A percentile compares a stretch with the other conserved stretches of the same genome.
Conservation (phyloP, 2,113 vertebrate species). For the Poicephalus meyeri region DNA sequence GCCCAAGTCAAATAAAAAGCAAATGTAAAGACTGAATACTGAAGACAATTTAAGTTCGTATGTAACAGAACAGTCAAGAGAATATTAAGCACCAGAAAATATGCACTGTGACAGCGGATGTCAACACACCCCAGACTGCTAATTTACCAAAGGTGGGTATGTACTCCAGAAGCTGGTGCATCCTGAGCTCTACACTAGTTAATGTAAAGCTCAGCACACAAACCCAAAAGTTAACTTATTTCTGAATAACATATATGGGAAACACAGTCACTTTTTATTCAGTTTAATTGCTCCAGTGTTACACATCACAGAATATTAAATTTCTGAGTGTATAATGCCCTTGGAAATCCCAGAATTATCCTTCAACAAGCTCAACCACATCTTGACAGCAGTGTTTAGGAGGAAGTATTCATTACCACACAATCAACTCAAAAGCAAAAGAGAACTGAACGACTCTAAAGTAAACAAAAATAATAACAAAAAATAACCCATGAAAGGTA, state of each 20-base stretch:
- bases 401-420: background rate
- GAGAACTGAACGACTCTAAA: background rate
- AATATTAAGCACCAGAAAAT: background rate
- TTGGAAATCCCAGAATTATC: background rate
- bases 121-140: background rate
- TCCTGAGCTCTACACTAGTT: background rate
- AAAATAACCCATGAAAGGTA: background rate
- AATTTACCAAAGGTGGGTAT: background rate
- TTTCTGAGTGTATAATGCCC: background rate
- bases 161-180: background rate
- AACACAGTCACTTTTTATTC: background rate
- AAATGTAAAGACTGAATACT: background rate
- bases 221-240: background rate
- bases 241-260: background rate
- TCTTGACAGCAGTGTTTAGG: background rate
- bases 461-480: slow-evolving; percentile 14
- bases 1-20: background rate
- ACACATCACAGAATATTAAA: background rate
- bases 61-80: background rate
- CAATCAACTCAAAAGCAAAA: background rate
- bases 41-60: background rate
- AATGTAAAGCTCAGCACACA: background rate
- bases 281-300: background rate
- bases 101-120: background rate
- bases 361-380: background rate